phyloP scores from a whole-genome alignment of 2,888 invertebrate genomes.

The Bellardia bayeri region DNA sequence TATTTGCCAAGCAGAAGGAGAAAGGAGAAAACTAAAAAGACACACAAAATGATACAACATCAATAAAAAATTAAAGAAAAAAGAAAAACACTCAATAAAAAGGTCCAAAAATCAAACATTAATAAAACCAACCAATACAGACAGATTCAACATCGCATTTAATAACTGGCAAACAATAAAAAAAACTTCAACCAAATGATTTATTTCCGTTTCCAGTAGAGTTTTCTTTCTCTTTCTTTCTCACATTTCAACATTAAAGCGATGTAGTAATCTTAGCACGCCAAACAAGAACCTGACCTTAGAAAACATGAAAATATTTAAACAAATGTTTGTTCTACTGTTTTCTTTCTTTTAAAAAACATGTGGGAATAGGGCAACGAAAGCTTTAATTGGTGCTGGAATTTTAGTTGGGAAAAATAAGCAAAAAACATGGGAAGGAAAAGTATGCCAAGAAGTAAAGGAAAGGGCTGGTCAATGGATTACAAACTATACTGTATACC shows the following conservation, averaged over 20 bases:
- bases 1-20: background rate
- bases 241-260: no score
- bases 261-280: background rate
- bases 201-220: slow-evolving; percentile 18
- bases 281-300: background rate
- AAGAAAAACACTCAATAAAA: background rate
- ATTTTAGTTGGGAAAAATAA: background rate
- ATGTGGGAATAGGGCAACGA: background rate
- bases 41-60: background rate
- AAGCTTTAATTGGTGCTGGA: background rate
- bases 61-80: background rate
- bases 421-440: background rate
- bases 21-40: background rate
- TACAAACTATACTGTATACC: no score
- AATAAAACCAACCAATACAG: background rate
- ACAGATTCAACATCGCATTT: background rate
- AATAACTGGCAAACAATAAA: slow-evolving; percentile 17
- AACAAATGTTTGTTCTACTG: background rate
- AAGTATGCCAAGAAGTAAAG: background rate
- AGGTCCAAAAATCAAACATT: slow-evolving; percentile 1
- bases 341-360: background rate
- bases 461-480: no score
- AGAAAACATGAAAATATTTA: slow-evolving; percentile 21
- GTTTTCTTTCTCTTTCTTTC: background rate
- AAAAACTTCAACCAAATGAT: slow-evolving; percentile 22